Percentiles rank a stretch among this genome's conserved stretches.
Conservation (phyloP, 2,888 invertebrate genomes). For the Folsomia manolachei region DNA sequence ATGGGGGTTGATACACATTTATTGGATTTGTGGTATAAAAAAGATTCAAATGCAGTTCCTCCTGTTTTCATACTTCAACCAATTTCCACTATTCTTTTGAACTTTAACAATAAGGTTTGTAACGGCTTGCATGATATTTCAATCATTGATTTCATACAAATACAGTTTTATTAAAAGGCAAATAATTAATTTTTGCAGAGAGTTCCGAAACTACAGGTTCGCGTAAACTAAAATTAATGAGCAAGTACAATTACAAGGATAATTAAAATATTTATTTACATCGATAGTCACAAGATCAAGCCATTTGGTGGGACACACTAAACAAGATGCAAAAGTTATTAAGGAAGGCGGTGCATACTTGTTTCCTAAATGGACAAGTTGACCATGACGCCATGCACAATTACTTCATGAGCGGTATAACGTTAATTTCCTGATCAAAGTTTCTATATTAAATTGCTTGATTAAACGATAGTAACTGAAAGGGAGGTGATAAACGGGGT, state of each 20-base stretch:
- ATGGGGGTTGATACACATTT: slow-evolving; percentile 77
- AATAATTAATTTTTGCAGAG: slow-evolving; percentile 90
- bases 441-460: background rate
- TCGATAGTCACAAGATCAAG: slow-evolving; percentile 83
- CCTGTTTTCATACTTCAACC: slow-evolving; percentile 92
- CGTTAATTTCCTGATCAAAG: background rate
- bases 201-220: slow-evolving; percentile 80
- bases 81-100: slow-evolving; percentile 92
- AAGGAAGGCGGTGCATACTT: slow-evolving; percentile 83
- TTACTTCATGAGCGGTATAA: slow-evolving; percentile 93
- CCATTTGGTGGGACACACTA: slow-evolving; percentile 96
- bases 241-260: too few relatives aligned
- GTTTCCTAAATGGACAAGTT: slow-evolving; percentile 78
- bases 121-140: background rate
- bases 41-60: slow-evolving; percentile 94
- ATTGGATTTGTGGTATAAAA: slow-evolving; percentile 91
- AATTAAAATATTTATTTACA: background rate
- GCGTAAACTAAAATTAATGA: too few relatives aligned
- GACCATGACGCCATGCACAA: slow-evolving; percentile 92
- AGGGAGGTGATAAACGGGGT: slow-evolving; percentile 95
- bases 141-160: background rate
- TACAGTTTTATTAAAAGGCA: slow-evolving; percentile 64
- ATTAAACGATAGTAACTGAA: slow-evolving; percentile 75
- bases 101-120: slow-evolving; percentile 99
- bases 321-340: slow-evolving; percentile 92